Evolutionary conservation across 2,888 invertebrate species (phyloP).

Genomic region (Urechis unicinctus): DNA sequence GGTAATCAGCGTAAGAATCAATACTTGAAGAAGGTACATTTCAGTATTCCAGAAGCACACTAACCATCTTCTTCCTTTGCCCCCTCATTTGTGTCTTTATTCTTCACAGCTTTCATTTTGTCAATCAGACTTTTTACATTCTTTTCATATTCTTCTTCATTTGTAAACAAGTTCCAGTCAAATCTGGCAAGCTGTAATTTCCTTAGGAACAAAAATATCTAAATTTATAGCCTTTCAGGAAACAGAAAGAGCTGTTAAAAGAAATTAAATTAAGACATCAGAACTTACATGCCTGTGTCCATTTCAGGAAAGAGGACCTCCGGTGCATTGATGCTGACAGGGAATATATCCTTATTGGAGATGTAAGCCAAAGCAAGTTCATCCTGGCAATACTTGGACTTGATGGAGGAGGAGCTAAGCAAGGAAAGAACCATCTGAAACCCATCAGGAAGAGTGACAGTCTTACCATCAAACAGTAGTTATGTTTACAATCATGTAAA

Average conservation of each 20-base stretch:
- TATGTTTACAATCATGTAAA: background rate
- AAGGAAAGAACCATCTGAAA: conserved; percentile 33
- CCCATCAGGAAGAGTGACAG: background rate
- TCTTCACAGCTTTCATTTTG: too few relatives aligned
- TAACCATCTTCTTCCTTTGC: background rate
- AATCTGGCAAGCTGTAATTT: conserved; percentile 33
- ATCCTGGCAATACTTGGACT: conserved; percentile 39
- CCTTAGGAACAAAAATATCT: conserved; percentile 17
- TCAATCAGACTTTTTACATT: conserved; percentile 21
- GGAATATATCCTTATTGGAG: conserved; percentile 36
- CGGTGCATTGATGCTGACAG: conserved; percentile 25
- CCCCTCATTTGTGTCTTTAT: too few relatives aligned
- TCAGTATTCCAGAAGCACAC: background rate
- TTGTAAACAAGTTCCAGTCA: conserved; percentile 26
- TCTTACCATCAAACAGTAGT: background rate
- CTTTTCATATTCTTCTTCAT: conserved; percentile 25
- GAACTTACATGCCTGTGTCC: conserved; percentile 42
- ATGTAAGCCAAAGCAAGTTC: conserved; percentile 40
- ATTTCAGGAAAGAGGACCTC: conserved; percentile 28
- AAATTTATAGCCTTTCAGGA: background rate
- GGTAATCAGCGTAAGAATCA: too few relatives aligned
- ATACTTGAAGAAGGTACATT: too few relatives aligned
- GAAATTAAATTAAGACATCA: background rate
- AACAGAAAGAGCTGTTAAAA: too few relatives aligned
- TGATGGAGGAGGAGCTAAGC: conserved; percentile 28